Evolutionary conservation across 1,140 invertebrate genomes (phyloP).

Genomic region (Pinna nobilis): DNA sequence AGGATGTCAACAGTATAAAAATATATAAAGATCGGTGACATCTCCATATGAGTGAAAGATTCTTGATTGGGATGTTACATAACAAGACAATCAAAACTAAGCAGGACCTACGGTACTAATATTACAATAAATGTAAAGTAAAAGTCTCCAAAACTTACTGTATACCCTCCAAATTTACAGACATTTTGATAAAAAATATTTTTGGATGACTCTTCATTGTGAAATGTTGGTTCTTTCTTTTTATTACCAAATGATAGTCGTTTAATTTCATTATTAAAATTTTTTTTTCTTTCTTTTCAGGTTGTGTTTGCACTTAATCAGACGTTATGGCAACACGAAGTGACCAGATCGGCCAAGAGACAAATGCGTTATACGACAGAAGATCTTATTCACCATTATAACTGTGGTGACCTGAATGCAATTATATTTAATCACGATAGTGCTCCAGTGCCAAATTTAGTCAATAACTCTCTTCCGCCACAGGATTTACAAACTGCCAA

Average conservation of each 20-base stretch:
- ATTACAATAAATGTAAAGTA: too few relatives aligned
- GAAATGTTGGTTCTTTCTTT: constrained; percentile 11
- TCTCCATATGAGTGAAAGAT: too few relatives aligned
- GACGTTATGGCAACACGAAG: constrained; percentile 77
- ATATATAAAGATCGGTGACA: too few relatives aligned
- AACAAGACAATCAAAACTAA: too few relatives aligned
- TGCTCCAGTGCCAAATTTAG: constrained; percentile 70
- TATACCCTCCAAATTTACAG: too few relatives aligned
- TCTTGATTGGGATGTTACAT: too few relatives aligned
- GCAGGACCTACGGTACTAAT: too few relatives aligned
- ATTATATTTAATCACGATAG: constrained; percentile 77
- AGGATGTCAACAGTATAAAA: too few relatives aligned
- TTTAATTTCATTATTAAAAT: constrained; percentile 9
- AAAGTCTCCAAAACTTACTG: too few relatives aligned
- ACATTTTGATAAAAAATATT: too few relatives aligned
- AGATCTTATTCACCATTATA: constrained; percentile 78
- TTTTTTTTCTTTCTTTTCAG: constrained; percentile 65
- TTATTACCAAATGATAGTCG: background rate
- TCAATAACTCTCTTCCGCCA: constrained; percentile 64
- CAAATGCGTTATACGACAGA: constrained; percentile 74
- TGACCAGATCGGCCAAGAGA: constrained; percentile 63
- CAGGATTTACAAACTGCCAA: constrained; percentile 68
- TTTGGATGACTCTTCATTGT: too few relatives aligned
- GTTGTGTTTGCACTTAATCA: constrained; percentile 79
- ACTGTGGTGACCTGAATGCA: constrained; percentile 78